These are phyloP conservation scores for Coryphaenoides rupestris DNA, from an alignment of 2,113 vertebrate species.

Conservation along the genomic window DNA sequence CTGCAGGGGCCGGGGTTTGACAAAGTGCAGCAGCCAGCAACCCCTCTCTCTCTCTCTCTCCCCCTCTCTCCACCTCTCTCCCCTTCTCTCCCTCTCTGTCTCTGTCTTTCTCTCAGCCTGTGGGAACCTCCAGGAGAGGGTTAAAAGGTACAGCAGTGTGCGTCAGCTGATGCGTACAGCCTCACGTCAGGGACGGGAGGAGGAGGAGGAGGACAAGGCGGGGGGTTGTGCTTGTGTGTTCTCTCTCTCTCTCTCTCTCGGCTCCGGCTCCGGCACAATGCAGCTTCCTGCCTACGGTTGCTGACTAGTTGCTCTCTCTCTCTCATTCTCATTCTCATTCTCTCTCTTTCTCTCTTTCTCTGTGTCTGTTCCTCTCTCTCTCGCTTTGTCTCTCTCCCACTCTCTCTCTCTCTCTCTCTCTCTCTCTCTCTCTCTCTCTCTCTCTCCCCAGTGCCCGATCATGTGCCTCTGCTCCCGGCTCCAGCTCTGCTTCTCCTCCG, in stretches of 20 bases:
- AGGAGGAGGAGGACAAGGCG: background rate
- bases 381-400: too few relatives aligned
- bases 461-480: slow-evolving; percentile 46
- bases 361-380: too few relatives aligned
- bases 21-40: too few relatives aligned
- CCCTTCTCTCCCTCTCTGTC: background rate
- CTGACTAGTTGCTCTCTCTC: slow-evolving; percentile 30
- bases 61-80: too few relatives aligned
- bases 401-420: too few relatives aligned
- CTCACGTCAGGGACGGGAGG: slow-evolving; percentile 21
- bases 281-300: slow-evolving; percentile 43
- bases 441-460: slow-evolving; percentile 33
- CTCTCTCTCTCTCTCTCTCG: slow-evolving; percentile 9
- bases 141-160: slow-evolving; percentile 61
- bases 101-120: background rate
- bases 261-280: slow-evolving; percentile 15
- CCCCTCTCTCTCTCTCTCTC: too few relatives aligned
- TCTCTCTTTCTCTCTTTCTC: too few relatives aligned
- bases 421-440: too few relatives aligned
- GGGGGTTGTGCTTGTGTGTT: slow-evolving; percentile 10
- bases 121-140: slow-evolving; percentile 56
- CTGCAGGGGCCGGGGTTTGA: too few relatives aligned
- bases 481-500: slow-evolving; percentile 13
- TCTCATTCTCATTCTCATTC: too few relatives aligned
- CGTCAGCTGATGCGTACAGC: slow-evolving; percentile 59